phyloP scores from a whole-genome alignment of 2,888 invertebrate species.

The Nymphalis polychloros region DNA sequence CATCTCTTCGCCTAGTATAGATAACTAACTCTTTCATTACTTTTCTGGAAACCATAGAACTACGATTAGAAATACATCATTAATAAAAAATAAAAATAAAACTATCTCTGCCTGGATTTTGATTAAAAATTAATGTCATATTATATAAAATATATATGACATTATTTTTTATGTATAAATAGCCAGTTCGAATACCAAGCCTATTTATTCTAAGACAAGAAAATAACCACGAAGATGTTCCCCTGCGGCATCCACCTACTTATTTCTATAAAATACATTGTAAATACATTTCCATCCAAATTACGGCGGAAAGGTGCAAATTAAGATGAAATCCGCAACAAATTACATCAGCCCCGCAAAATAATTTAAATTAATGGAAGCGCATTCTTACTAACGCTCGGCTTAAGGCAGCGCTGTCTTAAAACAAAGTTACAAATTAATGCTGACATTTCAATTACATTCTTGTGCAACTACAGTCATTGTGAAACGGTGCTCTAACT shows the following conservation, averaged over 20 bases:
- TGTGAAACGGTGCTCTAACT: constrained; percentile 33
- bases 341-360: constrained; percentile 52
- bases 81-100: too few relatives aligned
- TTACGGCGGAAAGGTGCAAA: constrained; percentile 36
- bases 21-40: too few relatives aligned
- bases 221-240: neutral
- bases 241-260: neutral
- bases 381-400: constrained; percentile 54
- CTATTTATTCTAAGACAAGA: neutral
- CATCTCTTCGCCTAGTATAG: too few relatives aligned
- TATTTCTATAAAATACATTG: constrained; percentile 17
- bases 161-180: too few relatives aligned
- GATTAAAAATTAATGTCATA: too few relatives aligned
- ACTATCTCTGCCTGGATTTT: too few relatives aligned
- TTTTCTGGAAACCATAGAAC: too few relatives aligned
- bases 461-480: constrained; percentile 66
- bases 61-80: too few relatives aligned
- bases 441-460: constrained; percentile 78
- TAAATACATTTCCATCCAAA: constrained; percentile 26
- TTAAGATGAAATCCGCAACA: constrained; percentile 57
- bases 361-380: constrained; percentile 62
- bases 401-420: constrained; percentile 49
- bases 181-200: too few relatives aligned
- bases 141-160: too few relatives aligned
- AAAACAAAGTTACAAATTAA: constrained; percentile 71